Conservation (phyloP, 2,113 vertebrate species). For the Oncorhynchus clarkii region DNA sequence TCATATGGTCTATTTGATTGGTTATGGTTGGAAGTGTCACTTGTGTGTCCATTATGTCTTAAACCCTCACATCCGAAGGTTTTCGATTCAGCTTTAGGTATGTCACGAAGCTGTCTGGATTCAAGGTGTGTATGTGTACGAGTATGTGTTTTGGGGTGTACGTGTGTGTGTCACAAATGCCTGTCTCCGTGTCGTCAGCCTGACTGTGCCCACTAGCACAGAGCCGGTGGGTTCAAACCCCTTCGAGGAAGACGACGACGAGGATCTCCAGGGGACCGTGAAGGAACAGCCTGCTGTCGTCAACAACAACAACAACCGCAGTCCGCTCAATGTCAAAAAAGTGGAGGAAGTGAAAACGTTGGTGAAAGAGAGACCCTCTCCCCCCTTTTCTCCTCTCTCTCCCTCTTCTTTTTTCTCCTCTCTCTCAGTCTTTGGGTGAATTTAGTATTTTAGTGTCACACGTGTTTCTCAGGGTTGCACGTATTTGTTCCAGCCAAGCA, state of each 20-base stretch:
- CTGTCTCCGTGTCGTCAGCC: slow-evolving; percentile 82
- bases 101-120: slow-evolving; percentile 3
- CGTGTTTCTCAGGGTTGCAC: no score
- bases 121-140: slow-evolving; percentile 25
- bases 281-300: slow-evolving; percentile 51
- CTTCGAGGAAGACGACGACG: slow-evolving; percentile 85
- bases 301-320: slow-evolving; percentile 72
- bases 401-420: slow-evolving; percentile 65
- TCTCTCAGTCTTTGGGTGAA: background rate
- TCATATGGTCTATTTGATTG: no score
- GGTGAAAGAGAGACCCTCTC: slow-evolving; percentile 78
- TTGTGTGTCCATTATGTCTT: no score
- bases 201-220: slow-evolving; percentile 84
- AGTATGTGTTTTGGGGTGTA: slow-evolving; percentile 36
- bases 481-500: background rate
- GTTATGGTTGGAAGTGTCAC: no score
- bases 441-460: no score
- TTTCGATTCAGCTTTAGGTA: background rate
- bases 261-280: slow-evolving; percentile 44
- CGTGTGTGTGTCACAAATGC: slow-evolving; percentile 65
- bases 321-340: slow-evolving; percentile 87
- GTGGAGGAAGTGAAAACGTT: slow-evolving; percentile 93
- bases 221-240: slow-evolving; percentile 88
- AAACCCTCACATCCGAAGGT: background rate
- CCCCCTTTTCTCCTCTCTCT: background rate